Base-by-base conservation (phyloP, 2,113 vertebrate genomes). In the Zosterops pallidus region DNA sequence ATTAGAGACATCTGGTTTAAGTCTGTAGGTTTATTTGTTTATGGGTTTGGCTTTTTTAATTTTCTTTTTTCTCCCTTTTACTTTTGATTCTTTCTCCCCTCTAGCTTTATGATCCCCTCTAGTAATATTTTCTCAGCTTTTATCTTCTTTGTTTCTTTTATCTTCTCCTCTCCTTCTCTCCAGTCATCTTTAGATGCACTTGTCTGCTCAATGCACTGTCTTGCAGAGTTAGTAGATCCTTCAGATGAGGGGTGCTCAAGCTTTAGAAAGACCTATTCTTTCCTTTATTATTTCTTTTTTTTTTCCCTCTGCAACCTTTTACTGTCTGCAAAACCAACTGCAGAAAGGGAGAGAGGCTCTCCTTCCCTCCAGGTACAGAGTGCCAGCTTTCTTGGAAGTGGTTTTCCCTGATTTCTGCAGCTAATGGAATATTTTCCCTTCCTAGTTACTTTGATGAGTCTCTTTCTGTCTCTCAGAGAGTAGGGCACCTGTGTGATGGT, bases 391-490 rank as follows among this genome's bases (percentile, higher is more conserved):
- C 50, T 72, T 70, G 67, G 55, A 62, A 70, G 47, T 33, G 14
- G 5, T 90, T 87, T 89, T 80, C 26, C 25, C 35, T 59, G 50
- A 74, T 59, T 90, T 67, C 71, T 81, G 23, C 14, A 70, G 39
- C 47, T 96, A 95, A 91, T 96, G 90, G 75, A 85, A 83, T 83
- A 52, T 90, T 88, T 92, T 88, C 8, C 18, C 39, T 68, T 82
- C 42, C 50, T 52, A 59, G 56, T 60, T 77, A 62, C 71, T 92
- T 88, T 80, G 87, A 83, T 95, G 79, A 70, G 35, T 80, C 65
- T 79, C 64, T 63, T 85, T 76, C 35, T 49, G 1, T 71, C 28
- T 93, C 60, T 14, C 64, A 70, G 63, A 14, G 55, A 88, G 44
- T 18, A 56, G 57, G 57, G 37, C 69, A 90, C 23, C 55, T 71